Conservation (phyloP, 2,113 vertebrate genomes). For the Trichechus manatus region DNA sequence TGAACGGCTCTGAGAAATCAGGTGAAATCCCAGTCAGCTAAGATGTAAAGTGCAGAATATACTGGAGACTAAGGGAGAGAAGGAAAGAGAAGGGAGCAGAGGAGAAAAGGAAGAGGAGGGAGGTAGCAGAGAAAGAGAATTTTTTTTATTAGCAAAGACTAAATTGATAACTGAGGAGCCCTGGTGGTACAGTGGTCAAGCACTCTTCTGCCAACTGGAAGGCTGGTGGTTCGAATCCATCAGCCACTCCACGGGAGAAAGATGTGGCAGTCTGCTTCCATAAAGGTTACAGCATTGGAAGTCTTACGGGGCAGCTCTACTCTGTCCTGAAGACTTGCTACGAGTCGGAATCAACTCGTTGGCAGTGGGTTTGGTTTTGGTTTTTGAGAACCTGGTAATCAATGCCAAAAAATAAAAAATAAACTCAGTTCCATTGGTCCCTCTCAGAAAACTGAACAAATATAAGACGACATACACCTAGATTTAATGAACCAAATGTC, state of each 20-base stretch:
- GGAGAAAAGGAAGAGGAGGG: background rate
- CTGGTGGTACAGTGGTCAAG: too few species aligned
- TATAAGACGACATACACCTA: slow-evolving; percentile 75
- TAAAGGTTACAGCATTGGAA: too few species aligned
- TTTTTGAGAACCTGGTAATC: too few species aligned
- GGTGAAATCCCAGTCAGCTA: background rate
- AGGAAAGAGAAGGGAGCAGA: background rate
- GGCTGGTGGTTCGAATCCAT: too few species aligned
- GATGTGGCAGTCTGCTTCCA: too few species aligned
- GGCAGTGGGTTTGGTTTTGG: too few species aligned
- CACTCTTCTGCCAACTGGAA: too few species aligned
- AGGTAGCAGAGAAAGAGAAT: background rate
- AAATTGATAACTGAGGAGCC: slow-evolving; percentile 19
- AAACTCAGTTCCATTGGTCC: slow-evolving; percentile 73
- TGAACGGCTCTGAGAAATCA: background rate
- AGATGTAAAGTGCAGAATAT: slow-evolving; percentile 35
- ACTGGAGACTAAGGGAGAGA: background rate
- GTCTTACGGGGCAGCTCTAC: too few species aligned
- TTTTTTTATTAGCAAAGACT: slow-evolving; percentile 67
- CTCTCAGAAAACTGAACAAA: slow-evolving; percentile 78
- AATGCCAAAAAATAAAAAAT: slow-evolving; percentile 62
- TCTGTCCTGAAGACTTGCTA: too few species aligned
- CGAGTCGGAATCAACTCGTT: too few species aligned
- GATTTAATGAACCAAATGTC: slow-evolving; percentile 61
- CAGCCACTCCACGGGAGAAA: too few species aligned